Evolutionary conservation across 2,888 invertebrate genomes (phyloP).

Genomic region (Heliconius cydno): DNA sequence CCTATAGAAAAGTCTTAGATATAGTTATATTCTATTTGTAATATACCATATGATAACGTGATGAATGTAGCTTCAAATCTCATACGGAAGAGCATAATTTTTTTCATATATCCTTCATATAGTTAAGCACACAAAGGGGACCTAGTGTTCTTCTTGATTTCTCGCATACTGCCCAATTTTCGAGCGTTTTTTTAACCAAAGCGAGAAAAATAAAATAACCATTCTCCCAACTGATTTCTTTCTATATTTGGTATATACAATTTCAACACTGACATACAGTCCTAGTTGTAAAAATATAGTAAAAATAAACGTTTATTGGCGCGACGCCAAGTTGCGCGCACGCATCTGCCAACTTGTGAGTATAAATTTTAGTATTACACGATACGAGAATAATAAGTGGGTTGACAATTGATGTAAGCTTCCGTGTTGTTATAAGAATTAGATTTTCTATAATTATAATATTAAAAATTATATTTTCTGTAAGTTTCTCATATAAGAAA

Average conservation of each 20-base stretch:
- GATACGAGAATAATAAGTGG: conserved; percentile 51
- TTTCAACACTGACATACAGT: conserved; percentile 47
- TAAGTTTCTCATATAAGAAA: not conserved
- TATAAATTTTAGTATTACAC: conserved; percentile 53
- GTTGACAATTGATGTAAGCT: conserved; percentile 48
- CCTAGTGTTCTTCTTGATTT: too few species aligned
- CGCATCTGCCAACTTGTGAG: conserved; percentile 47
- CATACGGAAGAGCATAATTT: not conserved
- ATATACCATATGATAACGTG: not conserved
- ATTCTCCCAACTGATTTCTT: too few species aligned
- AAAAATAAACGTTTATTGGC: conserved; percentile 53
- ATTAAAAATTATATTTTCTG: not conserved
- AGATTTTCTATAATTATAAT: conserved; percentile 21
- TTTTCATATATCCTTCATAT: too few species aligned
- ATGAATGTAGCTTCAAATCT: not conserved
- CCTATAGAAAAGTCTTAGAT: not conserved
- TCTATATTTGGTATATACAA: conserved; percentile 30
- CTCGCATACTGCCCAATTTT: too few species aligned
- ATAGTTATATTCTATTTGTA: too few species aligned
- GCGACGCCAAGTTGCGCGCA: conserved; percentile 51
- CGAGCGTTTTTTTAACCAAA: too few species aligned
- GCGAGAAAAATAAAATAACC: too few species aligned
- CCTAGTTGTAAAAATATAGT: conserved; percentile 47
- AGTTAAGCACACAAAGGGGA: too few species aligned
- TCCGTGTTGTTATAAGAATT: conserved; percentile 38